phyloP scores from a whole-genome alignment of 2,888 invertebrate species.

The Xestia rhomboidea region DNA sequence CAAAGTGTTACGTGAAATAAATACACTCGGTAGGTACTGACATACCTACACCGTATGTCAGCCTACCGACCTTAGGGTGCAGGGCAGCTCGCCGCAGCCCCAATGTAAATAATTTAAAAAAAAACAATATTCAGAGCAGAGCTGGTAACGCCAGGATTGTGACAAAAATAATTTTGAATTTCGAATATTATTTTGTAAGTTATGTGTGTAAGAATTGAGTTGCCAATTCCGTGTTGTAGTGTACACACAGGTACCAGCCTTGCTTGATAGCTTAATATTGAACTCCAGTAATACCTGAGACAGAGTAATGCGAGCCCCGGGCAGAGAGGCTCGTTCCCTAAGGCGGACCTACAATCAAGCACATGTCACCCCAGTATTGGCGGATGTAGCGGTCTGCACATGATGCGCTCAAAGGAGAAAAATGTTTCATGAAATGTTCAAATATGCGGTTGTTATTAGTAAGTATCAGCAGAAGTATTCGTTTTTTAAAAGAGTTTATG shows the following conservation, averaged over 20 bases:
- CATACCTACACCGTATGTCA: slow-evolving; percentile 19
- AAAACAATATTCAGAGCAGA: slow-evolving; percentile 45
- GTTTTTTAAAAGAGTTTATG: neutral
- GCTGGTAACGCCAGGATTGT: slow-evolving; percentile 51
- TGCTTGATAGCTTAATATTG: slow-evolving; percentile 58
- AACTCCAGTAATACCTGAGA: slow-evolving; percentile 68
- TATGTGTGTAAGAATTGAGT: slow-evolving; percentile 2
- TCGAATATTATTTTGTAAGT: neutral
- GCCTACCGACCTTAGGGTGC: slow-evolving; percentile 22
- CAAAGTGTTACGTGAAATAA: neutral
- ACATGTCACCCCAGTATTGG: slow-evolving; percentile 51
- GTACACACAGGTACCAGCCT: slow-evolving; percentile 66
- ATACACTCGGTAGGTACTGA: neutral
- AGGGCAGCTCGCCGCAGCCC: slow-evolving; percentile 3
- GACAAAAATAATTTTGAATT: slow-evolving; percentile 31
- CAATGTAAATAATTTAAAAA: slow-evolving; percentile 22
- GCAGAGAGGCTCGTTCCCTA: slow-evolving; percentile 68
- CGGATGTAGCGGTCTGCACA: slow-evolving; percentile 8
- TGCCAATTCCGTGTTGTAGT: slow-evolving; percentile 26
- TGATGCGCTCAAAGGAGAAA: slow-evolving; percentile 1
- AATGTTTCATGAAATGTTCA: slow-evolving; percentile 19
- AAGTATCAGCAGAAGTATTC: neutral
- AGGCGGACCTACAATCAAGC: slow-evolving; percentile 71
- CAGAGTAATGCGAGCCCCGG: slow-evolving; percentile 70
- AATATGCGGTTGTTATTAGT: slow-evolving; percentile 1